Percentiles rank a stretch among this genome's conserved stretches.
Conservation (phyloP, 2,888 invertebrate species). For the Sturmia bella region DNA sequence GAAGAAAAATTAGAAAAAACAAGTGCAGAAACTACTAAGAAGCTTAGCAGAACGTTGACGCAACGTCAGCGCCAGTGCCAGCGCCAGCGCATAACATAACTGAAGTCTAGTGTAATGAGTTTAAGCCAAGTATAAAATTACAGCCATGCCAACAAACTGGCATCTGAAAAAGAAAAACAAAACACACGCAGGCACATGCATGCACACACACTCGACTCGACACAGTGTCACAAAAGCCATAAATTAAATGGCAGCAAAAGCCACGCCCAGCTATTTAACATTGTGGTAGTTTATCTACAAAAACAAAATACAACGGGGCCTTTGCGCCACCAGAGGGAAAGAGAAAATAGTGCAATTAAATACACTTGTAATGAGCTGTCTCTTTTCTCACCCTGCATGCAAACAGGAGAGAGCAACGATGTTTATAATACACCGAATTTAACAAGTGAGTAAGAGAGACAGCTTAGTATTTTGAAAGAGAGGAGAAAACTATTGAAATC, state of each 20-base stretch:
- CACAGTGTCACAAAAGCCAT: constrained; percentile 33
- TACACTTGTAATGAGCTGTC: neutral
- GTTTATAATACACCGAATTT: neutral
- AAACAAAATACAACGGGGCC: constrained; percentile 22
- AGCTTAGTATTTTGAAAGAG: neutral
- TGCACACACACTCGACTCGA: neutral
- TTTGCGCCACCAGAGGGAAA: constrained; percentile 11
- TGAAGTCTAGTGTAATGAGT: constrained; percentile 23
- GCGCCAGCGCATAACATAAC: constrained; percentile 35
- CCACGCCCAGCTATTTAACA: constrained; percentile 54
- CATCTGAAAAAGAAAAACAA: neutral
- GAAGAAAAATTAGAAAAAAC: constrained; percentile 1
- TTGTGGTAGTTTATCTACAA: constrained; percentile 28
- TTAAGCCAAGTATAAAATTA: constrained; percentile 47
- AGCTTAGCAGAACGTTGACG: constrained; percentile 40
- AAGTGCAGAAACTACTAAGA: constrained; percentile 43
- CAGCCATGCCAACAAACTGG: constrained; percentile 39
- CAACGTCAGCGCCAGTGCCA: constrained; percentile 39
- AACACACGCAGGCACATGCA: neutral
- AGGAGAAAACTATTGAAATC: constrained; percentile 29
- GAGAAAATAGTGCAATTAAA: neutral
- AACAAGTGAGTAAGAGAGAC: constrained; percentile 8
- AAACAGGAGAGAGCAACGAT: neutral
- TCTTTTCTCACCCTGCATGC: neutral
- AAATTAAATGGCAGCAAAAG: constrained; percentile 61